phyloP scores from a whole-genome alignment of 2,113 vertebrate genomes.

The Tinamus guttatus region DNA sequence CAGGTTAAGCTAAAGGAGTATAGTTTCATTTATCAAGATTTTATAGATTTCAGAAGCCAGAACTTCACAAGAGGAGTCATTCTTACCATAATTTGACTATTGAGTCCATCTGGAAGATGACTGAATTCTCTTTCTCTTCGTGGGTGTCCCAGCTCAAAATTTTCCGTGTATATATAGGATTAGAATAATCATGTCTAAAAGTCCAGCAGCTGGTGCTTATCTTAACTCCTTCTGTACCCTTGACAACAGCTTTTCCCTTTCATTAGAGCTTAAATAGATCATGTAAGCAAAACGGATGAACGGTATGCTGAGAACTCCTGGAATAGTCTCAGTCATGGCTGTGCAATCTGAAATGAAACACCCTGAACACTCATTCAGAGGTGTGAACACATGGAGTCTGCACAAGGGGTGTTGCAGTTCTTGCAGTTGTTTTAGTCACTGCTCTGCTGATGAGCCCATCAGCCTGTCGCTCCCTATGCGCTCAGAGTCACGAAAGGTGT shows the following conservation, averaged over 20 bases:
- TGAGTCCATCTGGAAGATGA: background rate
- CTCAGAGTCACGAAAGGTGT: slow-evolving; percentile 28
- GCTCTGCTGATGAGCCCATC: background rate
- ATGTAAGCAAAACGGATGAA: slow-evolving; percentile 24
- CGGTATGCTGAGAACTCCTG: background rate
- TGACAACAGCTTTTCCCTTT: slow-evolving; percentile 32
- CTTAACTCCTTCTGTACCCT: background rate
- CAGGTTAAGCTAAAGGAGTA: background rate
- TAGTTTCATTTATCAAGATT: background rate
- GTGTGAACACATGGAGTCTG: slow-evolving; percentile 42
- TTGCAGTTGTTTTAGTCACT: slow-evolving; percentile 8
- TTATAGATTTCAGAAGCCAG: background rate
- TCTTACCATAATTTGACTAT: background rate
- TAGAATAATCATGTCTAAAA: background rate
- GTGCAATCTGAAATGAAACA: slow-evolving; percentile 63
- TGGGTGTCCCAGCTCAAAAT: background rate
- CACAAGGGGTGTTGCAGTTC: background rate
- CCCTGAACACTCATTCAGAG: slow-evolving; percentile 57
- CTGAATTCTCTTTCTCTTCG: background rate
- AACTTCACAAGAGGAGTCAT: background rate
- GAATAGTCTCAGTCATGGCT: background rate
- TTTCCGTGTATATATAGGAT: background rate
- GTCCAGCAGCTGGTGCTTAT: background rate
- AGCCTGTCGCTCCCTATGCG: background rate
- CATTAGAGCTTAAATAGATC: slow-evolving; percentile 22